Base-by-base conservation (phyloP, 2,797 vertebrate genomes). In the Stomatorhinus walkeri region DNA sequence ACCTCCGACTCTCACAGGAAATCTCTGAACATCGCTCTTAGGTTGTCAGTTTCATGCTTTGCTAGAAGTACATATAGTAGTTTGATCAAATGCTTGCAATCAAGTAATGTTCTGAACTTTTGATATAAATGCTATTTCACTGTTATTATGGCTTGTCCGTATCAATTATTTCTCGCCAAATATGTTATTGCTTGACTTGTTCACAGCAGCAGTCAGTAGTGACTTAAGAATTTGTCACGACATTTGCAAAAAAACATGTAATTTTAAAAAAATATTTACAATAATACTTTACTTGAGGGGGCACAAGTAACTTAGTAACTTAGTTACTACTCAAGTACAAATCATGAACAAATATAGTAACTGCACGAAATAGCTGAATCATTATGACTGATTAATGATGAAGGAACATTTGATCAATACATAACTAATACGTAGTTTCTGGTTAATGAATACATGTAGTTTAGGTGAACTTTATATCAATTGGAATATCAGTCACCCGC, bases 11-110 rank as follows among this genome's bases (percentile, higher is more conserved):
- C 87, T 88, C 87, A 81, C 54, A 32, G 49, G 56, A 32, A 89
- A 91, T 90, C 72, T 43, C 43, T 16, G 83, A 49, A 56, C 43
- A 89, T 90, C 88, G 0, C 87, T 32, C 52, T 89, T 90, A 89
- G 87, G 68, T 88, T 88, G 84, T 87, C 85, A 72, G 51, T 24
- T 32, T 40, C 83, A 52, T 9, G 32, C 24, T 32, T 36, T 51
- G 22, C 51, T 36, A 16, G 19, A 3, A 3, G 19, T 22, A 28
- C 40, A n/a, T 84, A 24, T 84, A 24, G n/a, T 46, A 49, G 22
- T 84, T 84, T 84, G 8, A 84, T 48, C 28, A 36, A 52, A 86
- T 56, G 12, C 8, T 10, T 64, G 4, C 40, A 68, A 88, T 52
- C 32, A 88, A 88, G 54, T 46, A 61, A 61, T 40, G 46, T 86